Percentiles rank a stretch among this genome's conserved stretches.
These are phyloP conservation scores for Labrus mixtus DNA, from an alignment of 2,113 vertebrate species.

Conservation along the genomic window DNA sequence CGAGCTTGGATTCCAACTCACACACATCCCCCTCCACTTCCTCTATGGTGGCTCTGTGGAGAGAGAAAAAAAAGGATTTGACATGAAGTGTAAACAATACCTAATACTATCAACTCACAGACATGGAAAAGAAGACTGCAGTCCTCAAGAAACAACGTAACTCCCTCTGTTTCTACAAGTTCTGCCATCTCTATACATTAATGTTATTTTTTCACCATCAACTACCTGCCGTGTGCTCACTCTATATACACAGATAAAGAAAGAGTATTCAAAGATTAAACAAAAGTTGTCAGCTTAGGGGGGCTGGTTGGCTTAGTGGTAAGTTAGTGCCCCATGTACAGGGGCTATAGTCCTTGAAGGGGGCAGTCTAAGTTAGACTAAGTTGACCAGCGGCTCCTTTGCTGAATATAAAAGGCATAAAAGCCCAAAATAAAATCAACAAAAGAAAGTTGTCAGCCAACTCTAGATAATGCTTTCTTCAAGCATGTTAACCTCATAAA, in stretches of 20 bases:
- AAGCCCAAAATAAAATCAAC: too few relatives aligned
- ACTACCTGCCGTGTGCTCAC: neutral
- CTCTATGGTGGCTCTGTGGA: conserved; percentile 93
- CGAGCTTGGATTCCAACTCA: conserved; percentile 97
- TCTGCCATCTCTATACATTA: neutral
- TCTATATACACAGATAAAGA: neutral
- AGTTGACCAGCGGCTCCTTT: too few relatives aligned
- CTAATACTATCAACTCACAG: neutral
- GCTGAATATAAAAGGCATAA: too few relatives aligned
- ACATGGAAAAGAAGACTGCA: neutral
- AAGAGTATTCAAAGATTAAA: neutral
- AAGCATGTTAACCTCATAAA: too few relatives aligned
- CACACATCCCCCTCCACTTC: conserved; percentile 98
- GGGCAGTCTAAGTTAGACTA: too few relatives aligned
- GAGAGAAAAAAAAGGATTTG: conserved; percentile 22
- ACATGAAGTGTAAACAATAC: conserved; percentile 13
- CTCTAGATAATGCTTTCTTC: neutral
- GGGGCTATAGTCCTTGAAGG: too few relatives aligned
- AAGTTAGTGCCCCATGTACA: too few relatives aligned
- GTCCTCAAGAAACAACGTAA: neutral
- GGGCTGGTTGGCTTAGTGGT: too few relatives aligned
- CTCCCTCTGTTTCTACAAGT: neutral
- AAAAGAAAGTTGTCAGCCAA: too few relatives aligned
- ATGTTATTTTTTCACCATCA: neutral
- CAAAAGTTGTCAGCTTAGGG: too few relatives aligned